phyloP scores from a whole-genome alignment of 2,888 invertebrate genomes.

The Thelaira solivaga region DNA sequence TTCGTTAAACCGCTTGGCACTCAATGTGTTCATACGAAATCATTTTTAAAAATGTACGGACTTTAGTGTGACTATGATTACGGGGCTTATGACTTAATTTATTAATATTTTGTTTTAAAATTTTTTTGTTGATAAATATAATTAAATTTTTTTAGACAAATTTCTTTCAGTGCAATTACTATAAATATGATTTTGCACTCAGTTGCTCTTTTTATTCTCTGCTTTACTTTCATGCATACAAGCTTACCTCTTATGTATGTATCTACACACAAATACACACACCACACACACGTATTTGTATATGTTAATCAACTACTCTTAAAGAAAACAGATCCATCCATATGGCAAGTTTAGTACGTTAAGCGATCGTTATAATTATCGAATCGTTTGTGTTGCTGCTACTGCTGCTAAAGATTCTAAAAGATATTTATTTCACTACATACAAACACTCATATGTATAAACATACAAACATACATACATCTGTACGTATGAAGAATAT shows the following conservation, averaged over 20 bases:
- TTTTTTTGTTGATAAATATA: neutral
- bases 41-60: no score
- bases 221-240: no score
- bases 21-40: no score
- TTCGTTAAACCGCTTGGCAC: no score
- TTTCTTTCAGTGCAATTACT: conserved; percentile 13
- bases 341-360: conserved; percentile 46
- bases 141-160: neutral
- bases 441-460: neutral
- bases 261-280: no score
- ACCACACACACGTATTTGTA: no score
- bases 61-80: no score
- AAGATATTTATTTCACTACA: conserved; percentile 37
- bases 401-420: conserved; percentile 46
- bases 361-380: conserved; percentile 55
- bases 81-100: no score
- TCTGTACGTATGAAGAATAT: conserved; percentile 16
- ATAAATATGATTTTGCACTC: conserved; percentile 15
- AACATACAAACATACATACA: neutral
- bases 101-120: neutral
- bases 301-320: conserved; percentile 39
- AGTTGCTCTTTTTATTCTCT: conserved; percentile 23
- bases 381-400: conserved; percentile 34
- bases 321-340: conserved; percentile 28
- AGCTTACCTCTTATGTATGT: no score